A percentile compares a stretch with the other conserved stretches of the same genome.
These are phyloP conservation scores for Plectropomus leopardus DNA, from an alignment of 2,113 vertebrate genomes.

Conservation along the genomic window DNA sequence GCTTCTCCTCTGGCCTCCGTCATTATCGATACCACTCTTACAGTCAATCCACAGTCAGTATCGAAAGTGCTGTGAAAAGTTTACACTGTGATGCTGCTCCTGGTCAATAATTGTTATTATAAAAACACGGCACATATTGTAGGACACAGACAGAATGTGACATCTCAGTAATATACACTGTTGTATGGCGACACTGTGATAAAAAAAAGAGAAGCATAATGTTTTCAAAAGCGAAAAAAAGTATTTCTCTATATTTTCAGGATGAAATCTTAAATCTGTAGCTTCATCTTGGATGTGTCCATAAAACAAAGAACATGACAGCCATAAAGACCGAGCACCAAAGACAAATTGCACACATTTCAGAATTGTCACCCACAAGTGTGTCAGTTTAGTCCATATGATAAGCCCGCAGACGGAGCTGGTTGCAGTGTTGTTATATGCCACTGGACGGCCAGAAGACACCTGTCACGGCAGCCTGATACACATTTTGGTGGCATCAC, in stretches of 20 bases:
- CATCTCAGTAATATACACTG: neutral
- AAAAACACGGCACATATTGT: neutral
- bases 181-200: neutral
- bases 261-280: neutral
- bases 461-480: too few species aligned
- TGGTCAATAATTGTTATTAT: neutral
- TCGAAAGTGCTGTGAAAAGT: slow-evolving; percentile 5
- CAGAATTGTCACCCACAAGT: neutral
- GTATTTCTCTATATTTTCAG: neutral
- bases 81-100: slow-evolving; percentile 4
- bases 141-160: neutral
- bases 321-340: neutral
- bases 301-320: neutral
- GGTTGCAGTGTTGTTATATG: too few species aligned
- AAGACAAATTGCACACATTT: neutral
- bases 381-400: neutral
- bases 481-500: too few species aligned
- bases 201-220: neutral
- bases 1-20: slow-evolving; percentile 39
- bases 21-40: slow-evolving; percentile 42
- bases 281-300: neutral
- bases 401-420: too few species aligned
- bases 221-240: neutral
- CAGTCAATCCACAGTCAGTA: slow-evolving; percentile 38
- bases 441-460: too few species aligned